phyloP scores from a whole-genome alignment of 2,888 invertebrate genomes.

The Acholoe squamosa region DNA sequence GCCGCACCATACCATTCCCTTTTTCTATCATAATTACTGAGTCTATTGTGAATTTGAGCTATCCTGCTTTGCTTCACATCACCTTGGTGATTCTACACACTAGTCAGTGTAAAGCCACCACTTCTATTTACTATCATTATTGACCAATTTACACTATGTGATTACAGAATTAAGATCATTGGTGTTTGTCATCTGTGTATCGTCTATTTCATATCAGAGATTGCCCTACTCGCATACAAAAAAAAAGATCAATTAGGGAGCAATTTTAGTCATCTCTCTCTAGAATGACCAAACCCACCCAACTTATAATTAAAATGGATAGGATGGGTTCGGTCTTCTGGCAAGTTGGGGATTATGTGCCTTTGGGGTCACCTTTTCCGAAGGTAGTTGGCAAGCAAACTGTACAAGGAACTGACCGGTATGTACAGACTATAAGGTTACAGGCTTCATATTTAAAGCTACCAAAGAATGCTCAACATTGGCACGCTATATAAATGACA shows the following conservation, averaged over 20 bases:
- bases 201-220: too few species aligned
- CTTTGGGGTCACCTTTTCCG: constrained; percentile 2
- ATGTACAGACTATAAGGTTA: constrained; percentile 26
- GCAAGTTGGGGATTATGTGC: constrained; percentile 10
- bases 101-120: too few species aligned
- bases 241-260: too few species aligned
- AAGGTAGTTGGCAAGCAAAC: constrained; percentile 25
- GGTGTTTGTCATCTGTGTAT: too few species aligned
- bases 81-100: too few species aligned
- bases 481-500: neutral
- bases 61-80: constrained; percentile 16
- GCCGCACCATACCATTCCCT: neutral
- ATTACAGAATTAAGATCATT: too few species aligned
- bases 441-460: constrained; percentile 15
- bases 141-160: too few species aligned
- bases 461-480: neutral
- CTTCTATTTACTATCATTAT: too few species aligned
- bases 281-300: neutral
- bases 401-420: neutral
- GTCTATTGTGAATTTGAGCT: constrained; percentile 17
- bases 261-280: too few species aligned
- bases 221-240: too few species aligned
- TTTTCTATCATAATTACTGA: too few species aligned
- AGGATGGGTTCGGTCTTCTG: neutral
- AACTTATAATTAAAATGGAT: neutral